These are phyloP conservation scores for Chaetops frenatus DNA, from an alignment of 2,113 vertebrate genomes.

Conservation along the genomic window DNA sequence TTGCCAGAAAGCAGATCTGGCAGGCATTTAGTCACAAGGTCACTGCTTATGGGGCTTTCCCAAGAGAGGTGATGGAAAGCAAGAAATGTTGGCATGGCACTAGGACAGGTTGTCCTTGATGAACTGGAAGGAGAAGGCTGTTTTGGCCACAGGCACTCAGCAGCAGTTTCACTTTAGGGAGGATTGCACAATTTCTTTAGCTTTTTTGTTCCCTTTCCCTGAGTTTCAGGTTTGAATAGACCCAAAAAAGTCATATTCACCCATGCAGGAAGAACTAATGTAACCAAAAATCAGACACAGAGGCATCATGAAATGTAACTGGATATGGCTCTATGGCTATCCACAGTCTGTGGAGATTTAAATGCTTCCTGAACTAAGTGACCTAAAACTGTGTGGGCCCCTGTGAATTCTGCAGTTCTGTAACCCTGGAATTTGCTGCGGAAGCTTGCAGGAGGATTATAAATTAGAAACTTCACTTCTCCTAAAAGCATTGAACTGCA, in stretches of 20 bases:
- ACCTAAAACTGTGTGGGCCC: conserved; percentile 17
- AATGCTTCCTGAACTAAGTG: conserved; percentile 13
- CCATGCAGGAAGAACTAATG: background rate
- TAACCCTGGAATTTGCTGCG: background rate
- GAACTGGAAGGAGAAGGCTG: conserved; percentile 63
- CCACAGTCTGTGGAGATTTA: background rate
- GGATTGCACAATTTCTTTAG: background rate
- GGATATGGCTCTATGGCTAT: background rate
- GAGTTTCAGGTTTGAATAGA: background rate
- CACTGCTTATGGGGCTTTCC: conserved; percentile 58
- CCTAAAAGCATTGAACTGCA: background rate
- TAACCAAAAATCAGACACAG: background rate
- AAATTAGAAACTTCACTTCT: background rate
- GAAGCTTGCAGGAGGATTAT: background rate
- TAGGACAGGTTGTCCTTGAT: conserved; percentile 58
- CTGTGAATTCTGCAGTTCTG: background rate
- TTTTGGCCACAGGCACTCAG: conserved; percentile 51
- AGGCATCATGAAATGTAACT: background rate
- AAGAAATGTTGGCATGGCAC: conserved; percentile 41
- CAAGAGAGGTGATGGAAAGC: conserved; percentile 40
- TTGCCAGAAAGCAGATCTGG: conserved; percentile 64
- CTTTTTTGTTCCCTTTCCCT: background rate
- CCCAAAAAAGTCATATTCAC: background rate
- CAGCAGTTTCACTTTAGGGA: conserved; percentile 2
- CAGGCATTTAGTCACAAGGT: conserved; percentile 61